Base-by-base conservation (phyloP, 37 sponge, comb jelly and placozoan species). In the Agelas oroides region DNA sequence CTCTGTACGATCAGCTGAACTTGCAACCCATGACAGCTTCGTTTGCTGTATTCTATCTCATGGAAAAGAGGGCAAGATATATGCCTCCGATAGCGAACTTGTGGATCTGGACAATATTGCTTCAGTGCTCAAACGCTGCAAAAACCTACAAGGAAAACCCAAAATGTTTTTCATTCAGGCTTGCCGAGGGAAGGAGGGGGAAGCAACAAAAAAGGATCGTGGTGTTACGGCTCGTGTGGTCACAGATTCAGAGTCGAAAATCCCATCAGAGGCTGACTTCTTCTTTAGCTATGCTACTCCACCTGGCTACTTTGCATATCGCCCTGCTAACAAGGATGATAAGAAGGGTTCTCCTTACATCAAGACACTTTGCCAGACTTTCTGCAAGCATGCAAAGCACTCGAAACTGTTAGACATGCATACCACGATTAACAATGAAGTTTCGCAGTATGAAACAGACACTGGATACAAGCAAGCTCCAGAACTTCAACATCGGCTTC, bases 81-180 rank as follows among this genome's bases (percentile, higher is more conserved):
- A 41, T 77, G 93, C 89, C n/a, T 60, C 96, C 0, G 94, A 96
- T 41, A 90, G 93, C 55, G n/a, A 28, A 13, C 76, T 66, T 24
- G 74, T 93, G 24, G 17, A 37, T 15, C 18, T 96, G 0, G 32
- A 71, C 27, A 52, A 79, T n/a, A 25, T 96, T 24, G 73, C 83
- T 36, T 55, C 38, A 33, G 30, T 82, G 46, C 37, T 93, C 38
- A 64, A 24, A 5, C 60, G 17, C 52, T 87, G 91, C 38, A 71
- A 31, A 34, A 59, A 72, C 33, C 87, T 96, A 1, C 41, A 33
- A 0, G 82, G 71, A 20, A 96, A 96, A 53, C 97, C 97, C 21
- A 96, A 96, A 77, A 40, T 96, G 53, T 94, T 96, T 70, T 96
- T 96, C 75, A 70, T 93, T 2, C 97, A 96, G 63, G 97, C 97